Base-by-base conservation (phyloP, 2,797 vertebrate genomes). In the Danio choprae region DNA sequence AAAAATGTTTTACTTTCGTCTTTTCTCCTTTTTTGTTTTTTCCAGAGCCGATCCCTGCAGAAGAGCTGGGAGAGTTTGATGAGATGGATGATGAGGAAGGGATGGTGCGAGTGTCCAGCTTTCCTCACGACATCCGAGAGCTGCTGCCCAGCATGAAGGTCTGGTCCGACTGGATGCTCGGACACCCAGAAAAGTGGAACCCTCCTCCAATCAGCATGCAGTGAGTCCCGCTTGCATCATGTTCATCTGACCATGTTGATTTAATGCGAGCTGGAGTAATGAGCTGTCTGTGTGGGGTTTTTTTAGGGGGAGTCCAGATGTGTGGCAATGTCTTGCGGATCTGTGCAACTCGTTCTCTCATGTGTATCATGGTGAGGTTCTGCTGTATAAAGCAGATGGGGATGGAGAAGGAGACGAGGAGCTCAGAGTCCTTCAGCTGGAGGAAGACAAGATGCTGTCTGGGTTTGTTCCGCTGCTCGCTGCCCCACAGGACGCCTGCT, bases 111-210 rank as follows among this genome's bases (percentile, higher is more conserved):
- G 97, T 99, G 73, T 99, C 98, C 62, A 89, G 92, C 67, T 96
- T 99, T 84, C 91, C 95, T 5, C 67, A 87, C 44, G 96, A 97
- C 87, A 92, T 99, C 50, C 95, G 94, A 86, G 97, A 99, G 83
- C 93, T 99, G 12, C 94, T 99, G 20, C 97, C 98, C 82, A 96
- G 95, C 65, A 94, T 99, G 87, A 99, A 99, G 89, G 96, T 99
- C 67, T 99, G 98, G 98, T 99, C 98, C 0, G 98, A 99, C 87
- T 99, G 98, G 98, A 99, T 99, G 98, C 93, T 99, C 22, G 97
- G 97, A 58, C 96, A 99, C 84, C 96, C 96, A 0, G 95, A 97
- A 62, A 95, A 96, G 86, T 99, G 98, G 98, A 99, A 99, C 86
- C 97, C 98, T 71, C 97, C 98, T 8, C 98, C 98, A 0, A 95